Evolutionary conservation across 2,113 vertebrate species (phyloP).

Genomic region (Pelecanoides urinatrix): DNA sequence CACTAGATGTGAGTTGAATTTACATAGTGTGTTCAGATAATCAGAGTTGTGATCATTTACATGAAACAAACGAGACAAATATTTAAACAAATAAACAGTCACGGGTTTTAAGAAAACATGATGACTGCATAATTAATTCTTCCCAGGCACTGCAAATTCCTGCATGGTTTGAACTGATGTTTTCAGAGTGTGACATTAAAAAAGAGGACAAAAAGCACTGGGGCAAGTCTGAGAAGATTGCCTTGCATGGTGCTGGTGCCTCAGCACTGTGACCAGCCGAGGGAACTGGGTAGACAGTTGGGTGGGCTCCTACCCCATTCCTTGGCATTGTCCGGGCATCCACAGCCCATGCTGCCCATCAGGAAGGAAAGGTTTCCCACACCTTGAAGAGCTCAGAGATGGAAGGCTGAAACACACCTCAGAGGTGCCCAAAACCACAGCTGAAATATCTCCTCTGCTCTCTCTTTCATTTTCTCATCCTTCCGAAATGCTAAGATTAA

Average conservation of each 20-base stretch:
- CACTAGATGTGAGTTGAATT: not conserved
- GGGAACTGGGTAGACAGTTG: not conserved
- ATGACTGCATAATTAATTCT: not conserved
- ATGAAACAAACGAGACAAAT: not conserved
- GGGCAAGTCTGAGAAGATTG: not conserved
- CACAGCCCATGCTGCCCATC: rapidly evolving
- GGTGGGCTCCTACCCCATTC: not conserved
- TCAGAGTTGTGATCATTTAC: not conserved
- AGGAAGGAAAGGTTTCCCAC: not conserved
- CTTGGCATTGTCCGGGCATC: not conserved
- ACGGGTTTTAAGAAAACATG: not conserved
- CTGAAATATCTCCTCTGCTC: not conserved
- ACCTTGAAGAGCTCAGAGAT: not conserved
- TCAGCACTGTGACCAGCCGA: not conserved
- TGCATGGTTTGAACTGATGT: not conserved
- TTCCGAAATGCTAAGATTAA: not conserved
- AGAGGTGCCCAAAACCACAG: too few relatives aligned
- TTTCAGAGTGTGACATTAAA: not conserved
- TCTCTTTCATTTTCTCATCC: not conserved
- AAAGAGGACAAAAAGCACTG: not conserved
- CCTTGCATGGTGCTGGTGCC: not conserved
- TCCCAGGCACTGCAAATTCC: not conserved
- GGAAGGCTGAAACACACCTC: not conserved
- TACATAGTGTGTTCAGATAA: not conserved
- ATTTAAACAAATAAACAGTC: slow-evolving; percentile 21